Percentiles rank a stretch among this genome's conserved stretches.
phyloP scores from a whole-genome alignment of 2,888 invertebrate species.

The Eupsilia transversa region DNA sequence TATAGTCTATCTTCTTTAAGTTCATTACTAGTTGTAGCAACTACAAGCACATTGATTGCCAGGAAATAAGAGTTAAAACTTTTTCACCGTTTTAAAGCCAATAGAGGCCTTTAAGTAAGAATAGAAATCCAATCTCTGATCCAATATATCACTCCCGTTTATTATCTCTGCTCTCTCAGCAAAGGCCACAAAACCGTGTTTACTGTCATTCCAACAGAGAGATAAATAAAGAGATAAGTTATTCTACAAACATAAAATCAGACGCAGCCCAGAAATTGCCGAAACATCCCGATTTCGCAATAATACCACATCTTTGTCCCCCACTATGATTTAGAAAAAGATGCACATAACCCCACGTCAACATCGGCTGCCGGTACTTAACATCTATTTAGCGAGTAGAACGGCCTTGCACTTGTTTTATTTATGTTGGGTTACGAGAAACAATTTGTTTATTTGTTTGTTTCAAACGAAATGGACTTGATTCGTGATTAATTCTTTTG shows the following conservation, averaged over 20 bases:
- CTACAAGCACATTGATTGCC: background rate
- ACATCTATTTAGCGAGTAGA: slow-evolving; percentile 78
- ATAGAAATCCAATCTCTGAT: background rate
- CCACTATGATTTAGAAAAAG: slow-evolving; percentile 67
- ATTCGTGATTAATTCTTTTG: slow-evolving; percentile 48
- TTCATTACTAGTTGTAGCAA: background rate
- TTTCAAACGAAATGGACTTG: slow-evolving; percentile 48
- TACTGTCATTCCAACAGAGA: slow-evolving; percentile 2
- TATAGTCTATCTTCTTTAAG: background rate
- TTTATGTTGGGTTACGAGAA: slow-evolving; percentile 54
- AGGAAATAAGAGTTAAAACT: background rate
- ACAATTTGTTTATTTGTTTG: slow-evolving; percentile 45
- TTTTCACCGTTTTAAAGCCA: too few relatives aligned
- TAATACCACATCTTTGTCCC: slow-evolving; percentile 72
- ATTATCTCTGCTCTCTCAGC: background rate
- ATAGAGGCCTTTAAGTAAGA: background rate
- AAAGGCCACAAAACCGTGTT: slow-evolving; percentile 8
- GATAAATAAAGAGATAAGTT: slow-evolving; percentile 27
- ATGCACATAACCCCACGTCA: slow-evolving; percentile 55
- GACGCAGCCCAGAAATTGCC: slow-evolving; percentile 41
- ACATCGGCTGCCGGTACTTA: slow-evolving; percentile 76
- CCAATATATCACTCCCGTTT: background rate
- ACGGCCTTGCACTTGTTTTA: slow-evolving; percentile 79
- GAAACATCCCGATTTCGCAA: slow-evolving; percentile 45
- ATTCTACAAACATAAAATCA: slow-evolving; percentile 19